A percentile compares a stretch with the other conserved stretches of the same genome.
Conservation (phyloP, 2,113 vertebrate species). For the Micromys minutus region DNA sequence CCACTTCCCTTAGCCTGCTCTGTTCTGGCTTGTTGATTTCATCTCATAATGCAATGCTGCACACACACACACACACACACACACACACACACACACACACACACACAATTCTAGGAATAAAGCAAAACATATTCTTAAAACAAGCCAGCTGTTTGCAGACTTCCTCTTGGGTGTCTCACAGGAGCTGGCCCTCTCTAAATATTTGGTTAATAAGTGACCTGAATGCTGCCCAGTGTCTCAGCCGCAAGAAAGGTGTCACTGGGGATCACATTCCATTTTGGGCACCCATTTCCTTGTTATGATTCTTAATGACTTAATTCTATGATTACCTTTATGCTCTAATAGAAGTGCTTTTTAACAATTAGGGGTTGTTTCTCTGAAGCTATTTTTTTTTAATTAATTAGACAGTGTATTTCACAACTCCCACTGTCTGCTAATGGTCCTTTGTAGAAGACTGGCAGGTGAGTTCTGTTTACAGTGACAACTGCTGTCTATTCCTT, state of each 20-base stretch:
- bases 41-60: slow-evolving; percentile 43
- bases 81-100: not conserved
- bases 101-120: not conserved
- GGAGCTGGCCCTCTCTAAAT: not conserved
- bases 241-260: not conserved
- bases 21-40: slow-evolving; percentile 28
- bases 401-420: slow-evolving; percentile 71
- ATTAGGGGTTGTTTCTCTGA: slow-evolving; percentile 65
- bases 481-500: not conserved
- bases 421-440: slow-evolving; percentile 47
- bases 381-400: slow-evolving; percentile 74
- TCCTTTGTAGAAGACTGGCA: not conserved
- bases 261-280: not conserved
- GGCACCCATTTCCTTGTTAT: slow-evolving; percentile 53
- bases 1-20: slow-evolving; percentile 22
- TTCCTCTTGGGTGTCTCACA: not conserved
- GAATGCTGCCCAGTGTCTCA: not conserved
- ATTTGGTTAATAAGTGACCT: slow-evolving; percentile 40
- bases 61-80: not conserved
- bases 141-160: not conserved
- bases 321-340: slow-evolving; percentile 72
- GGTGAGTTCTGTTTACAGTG: slow-evolving; percentile 1
- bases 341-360: slow-evolving; percentile 70
- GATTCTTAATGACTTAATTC: slow-evolving; percentile 69
- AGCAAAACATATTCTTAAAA: slow-evolving; percentile 12